Evolutionary conservation across 1,140 invertebrate species (phyloP), one percentile per base, ranked within the genome.

Genomic region (Apis cerana): DNA sequence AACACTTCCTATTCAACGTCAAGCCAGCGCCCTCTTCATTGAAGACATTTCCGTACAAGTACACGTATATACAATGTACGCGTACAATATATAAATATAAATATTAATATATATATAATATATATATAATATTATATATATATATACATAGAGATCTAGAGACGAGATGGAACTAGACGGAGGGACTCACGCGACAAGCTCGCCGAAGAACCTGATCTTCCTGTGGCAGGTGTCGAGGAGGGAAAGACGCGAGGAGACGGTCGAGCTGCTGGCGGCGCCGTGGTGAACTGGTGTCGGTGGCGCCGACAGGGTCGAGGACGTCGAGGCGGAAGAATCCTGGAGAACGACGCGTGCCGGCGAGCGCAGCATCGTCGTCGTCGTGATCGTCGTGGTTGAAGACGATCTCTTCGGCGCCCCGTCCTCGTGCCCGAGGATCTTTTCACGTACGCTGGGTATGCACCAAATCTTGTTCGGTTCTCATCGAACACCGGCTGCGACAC

Each of bases 181-280:
- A 74, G 78, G 86, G 84, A 96, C 96, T 96, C 95, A 96, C 96
- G 96, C 95, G 89, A 96, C 96, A 89, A 96, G 94, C 85, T 96
- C 96, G 89, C 96, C 96, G 84, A 96, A 94, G 87, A 96, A 94
- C 80, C 96, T 94, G 86, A 96, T 96, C 94, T 96, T 96, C 91
- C 96, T 95, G 93, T 96, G 96, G 92, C 96, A 96, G 89, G 96
- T 96, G 93, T 96, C 96, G 91, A 96, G 95, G 52, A 96, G 93
- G 43, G 96, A 96, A 62, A 95, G 94, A 74, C 95, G 93, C 85
- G 95, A 93, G 67, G 90, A 91, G 59, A 80, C 79, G 69, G 21
- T 75, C 21, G 88, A 93, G 91, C 95, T 86, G 93, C 92, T 89
- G 91, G 82, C 75, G 77, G 85, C 84, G 77, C 90, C 86, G 83